Base-by-base conservation (phyloP, 2,113 vertebrate genomes). In the Pangasianodon gigas region DNA sequence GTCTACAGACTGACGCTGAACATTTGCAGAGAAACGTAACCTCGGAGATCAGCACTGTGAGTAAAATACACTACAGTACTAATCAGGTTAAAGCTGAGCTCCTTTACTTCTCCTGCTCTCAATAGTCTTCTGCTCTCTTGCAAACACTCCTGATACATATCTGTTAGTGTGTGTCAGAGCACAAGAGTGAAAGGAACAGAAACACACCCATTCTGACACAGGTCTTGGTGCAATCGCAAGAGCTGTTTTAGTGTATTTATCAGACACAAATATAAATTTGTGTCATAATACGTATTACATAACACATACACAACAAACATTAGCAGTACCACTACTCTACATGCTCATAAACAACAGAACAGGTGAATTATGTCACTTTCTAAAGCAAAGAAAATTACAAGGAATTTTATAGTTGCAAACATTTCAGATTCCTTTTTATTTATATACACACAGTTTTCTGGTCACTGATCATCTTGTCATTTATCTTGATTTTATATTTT, bases 21-120 rank as follows among this genome's bases (percentile, higher is more conserved):
- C 26, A 82, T 10, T 90, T 91, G 14, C 91, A 62, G 81, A 91
- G 87, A 46, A 89, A 32, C 85, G 77, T 80, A 79, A 48, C 77
- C 81, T 89, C 91, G 48, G 94, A 94, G 86, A 86, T 83, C 0
- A 82, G 92, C 32, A 62, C 92, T 41, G 95, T 95, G 86, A 92
- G 94, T 92, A 62, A 58, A 26, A 26, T 21, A 7, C 56, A 62
- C 56, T 60, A 56, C 52, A 56, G 51, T 56, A 56, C 18, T 21
- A 13, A 58, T 13, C 18, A 41, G 32, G 24, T 41, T 56, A 32
- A 44, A 46, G 32, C 4, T 3, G 5, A 37, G n/a, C n/a, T 71
- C 29, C 29, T 69, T 69, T 18, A 32, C n/a, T 69, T 37, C 26
- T 65, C 65, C 65, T 67, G 62, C 62, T 13, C 67, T 37, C 5